phyloP scores from a whole-genome alignment of 1,140 invertebrate species.

The Yoshiicerus persimilis region DNA sequence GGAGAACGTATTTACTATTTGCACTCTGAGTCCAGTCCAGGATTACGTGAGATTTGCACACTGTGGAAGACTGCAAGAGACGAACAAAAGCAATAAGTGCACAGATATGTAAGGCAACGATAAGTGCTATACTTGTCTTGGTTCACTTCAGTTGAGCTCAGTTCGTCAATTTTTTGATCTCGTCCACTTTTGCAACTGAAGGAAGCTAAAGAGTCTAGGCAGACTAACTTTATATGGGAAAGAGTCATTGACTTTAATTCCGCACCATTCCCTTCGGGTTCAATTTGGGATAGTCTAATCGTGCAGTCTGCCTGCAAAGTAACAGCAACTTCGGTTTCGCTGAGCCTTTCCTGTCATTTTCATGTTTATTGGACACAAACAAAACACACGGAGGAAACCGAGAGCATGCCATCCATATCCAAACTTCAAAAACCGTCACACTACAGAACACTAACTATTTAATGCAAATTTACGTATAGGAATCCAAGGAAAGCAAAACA shows the following conservation, averaged over 20 bases:
- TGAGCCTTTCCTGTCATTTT: constrained; percentile 11
- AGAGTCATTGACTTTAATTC: not conserved
- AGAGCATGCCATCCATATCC: not conserved
- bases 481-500: not conserved
- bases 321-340: not conserved
- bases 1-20: not conserved
- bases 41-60: too few relatives aligned
- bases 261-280: not conserved
- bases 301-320: not conserved
- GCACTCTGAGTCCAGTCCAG: not conserved
- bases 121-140: not conserved
- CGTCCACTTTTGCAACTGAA: not conserved
- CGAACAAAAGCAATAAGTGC: not conserved
- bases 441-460: not conserved
- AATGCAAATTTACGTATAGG: not conserved
- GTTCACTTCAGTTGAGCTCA: not conserved
- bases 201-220: not conserved
- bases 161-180: not conserved
- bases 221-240: not conserved
- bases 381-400: not conserved
- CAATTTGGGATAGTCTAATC: not conserved
- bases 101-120: too few relatives aligned
- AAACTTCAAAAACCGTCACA: not conserved
- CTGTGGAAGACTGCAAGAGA: too few relatives aligned
- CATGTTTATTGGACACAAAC: constrained; percentile 12